Percentiles rank a stretch among this genome's conserved stretches.
Conservation (phyloP, 23 tunicate genomes). For the Botrylloides violaceus region DNA sequence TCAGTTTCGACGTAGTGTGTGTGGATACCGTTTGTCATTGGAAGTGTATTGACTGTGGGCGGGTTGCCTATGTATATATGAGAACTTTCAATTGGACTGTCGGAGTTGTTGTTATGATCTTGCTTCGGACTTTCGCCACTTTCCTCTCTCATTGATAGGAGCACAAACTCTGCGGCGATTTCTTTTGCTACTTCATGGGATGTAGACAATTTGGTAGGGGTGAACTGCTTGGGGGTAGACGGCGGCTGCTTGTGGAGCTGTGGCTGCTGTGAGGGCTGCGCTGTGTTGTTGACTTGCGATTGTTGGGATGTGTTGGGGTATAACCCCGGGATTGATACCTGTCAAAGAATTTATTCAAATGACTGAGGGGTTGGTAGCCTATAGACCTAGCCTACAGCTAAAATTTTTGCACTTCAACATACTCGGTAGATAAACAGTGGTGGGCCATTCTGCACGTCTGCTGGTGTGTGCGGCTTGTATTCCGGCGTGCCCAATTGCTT, state of each 20-base stretch:
- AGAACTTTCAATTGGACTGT: background rate
- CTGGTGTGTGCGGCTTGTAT: conserved; percentile 84
- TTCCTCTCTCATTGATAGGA: background rate
- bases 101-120: background rate
- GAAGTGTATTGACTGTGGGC: background rate
- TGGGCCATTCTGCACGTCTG: conserved; percentile 92
- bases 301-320: conserved; percentile 44
- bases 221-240: conserved; percentile 54
- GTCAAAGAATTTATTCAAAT: conserved; percentile 5
- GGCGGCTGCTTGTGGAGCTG: conserved; percentile 32
- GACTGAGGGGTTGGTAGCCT: background rate
- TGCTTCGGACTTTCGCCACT: background rate
- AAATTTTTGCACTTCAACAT: conserved; percentile 4
- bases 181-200: conserved; percentile 88
- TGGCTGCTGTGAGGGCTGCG: conserved; percentile 35
- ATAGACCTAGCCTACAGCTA: background rate
- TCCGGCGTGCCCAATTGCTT: conserved; percentile 67
- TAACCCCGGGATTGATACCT: conserved; percentile 76
- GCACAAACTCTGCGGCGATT: conserved; percentile 76
- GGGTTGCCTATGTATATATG: background rate
- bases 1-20: background rate
- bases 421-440: conserved; percentile 98
- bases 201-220: conserved; percentile 99
- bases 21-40: background rate
- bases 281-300: conserved; percentile 34